Base-by-base conservation (phyloP, 2,797 vertebrate genomes). In the Cirrhinus mrigala region DNA sequence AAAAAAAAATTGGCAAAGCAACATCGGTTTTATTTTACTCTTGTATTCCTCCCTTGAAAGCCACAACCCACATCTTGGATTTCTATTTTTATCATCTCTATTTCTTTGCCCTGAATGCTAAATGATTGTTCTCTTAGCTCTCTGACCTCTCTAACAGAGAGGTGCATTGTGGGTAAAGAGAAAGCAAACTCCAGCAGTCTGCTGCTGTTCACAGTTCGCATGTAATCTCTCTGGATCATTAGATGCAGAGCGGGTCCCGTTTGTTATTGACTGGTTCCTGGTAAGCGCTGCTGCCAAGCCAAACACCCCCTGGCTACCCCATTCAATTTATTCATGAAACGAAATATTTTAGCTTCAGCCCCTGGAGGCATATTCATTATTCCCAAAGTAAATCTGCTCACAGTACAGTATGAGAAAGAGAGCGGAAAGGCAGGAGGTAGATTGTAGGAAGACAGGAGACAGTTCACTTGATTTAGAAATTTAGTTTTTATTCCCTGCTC, bases 321-420 rank as follows among this genome's bases (percentile, higher is more conserved):
- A 54, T 85, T 85, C 80, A 87, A 89, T 92, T 95, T 95, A 94
- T 94, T 95, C 94, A 93, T 91, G 90, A 86, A 91, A 91, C 91
- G 90, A 95, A 95, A 93, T 92, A 92, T 94, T 92, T 94, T 93
- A 89, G 52, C 82, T 79, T 18, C 14, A n/a, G 69, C 85, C 87
- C 91, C 92, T 88, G 22, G 88, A 90, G 88, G 87, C 88, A 91
- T 92, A 92, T 94, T 93, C 89, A 50, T 93, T 93, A 94, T 91
- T 90, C 79, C 90, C 87, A 90, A 92, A 93, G 93, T 87, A 89
- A 89, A 91, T 89, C 73, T 70, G 80, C 86, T 81, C 73, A 27
- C 60, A 60, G 79, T 79, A 85, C 27, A 87, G 80, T 85, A 64
- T 71, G 16, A 62, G n/a, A 83, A 37, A 70, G 27, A 62, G 70